These are phyloP conservation scores for Hylyphantes graminicola DNA, from an alignment of 1,140 invertebrate genomes.

Conservation along the genomic window DNA sequence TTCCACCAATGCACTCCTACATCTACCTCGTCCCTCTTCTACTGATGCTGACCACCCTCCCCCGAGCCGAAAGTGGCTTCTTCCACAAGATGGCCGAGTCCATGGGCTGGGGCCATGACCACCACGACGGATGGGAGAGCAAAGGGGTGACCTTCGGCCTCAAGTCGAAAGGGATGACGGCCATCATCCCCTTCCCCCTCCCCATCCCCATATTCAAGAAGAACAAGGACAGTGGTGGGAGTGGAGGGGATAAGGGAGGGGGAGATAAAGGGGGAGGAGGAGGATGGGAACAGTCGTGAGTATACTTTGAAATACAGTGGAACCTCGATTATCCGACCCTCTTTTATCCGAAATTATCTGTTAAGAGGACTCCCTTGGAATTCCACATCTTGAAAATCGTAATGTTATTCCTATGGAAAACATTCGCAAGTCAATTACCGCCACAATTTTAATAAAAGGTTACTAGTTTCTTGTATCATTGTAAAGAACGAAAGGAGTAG, in stretches of 20 bases:
- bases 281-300: slow-evolving; percentile 41
- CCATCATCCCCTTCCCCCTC: slow-evolving; percentile 50
- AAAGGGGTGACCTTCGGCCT: slow-evolving; percentile 47
- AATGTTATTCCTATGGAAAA: no score
- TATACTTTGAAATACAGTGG: background rate
- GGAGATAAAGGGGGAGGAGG: slow-evolving; percentile 8
- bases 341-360: no score
- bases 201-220: slow-evolving; percentile 56
- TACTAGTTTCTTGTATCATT: no score
- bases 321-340: no score
- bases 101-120: slow-evolving; percentile 36
- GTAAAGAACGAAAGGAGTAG: no score
- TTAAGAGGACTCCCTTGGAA: no score
- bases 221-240: slow-evolving; percentile 27
- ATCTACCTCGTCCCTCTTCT: background rate
- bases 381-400: no score
- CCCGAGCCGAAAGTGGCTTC: background rate
- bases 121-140: slow-evolving; percentile 40
- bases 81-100: slow-evolving; percentile 40
- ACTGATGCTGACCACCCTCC: background rate
- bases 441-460: no score
- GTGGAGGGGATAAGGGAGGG: background rate
- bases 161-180: slow-evolving; percentile 57
- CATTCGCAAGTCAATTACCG: no score
- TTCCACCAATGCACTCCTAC: background rate